Conservation (phyloP, 2,797 vertebrate genomes). For the Austrolebias charrua region DNA sequence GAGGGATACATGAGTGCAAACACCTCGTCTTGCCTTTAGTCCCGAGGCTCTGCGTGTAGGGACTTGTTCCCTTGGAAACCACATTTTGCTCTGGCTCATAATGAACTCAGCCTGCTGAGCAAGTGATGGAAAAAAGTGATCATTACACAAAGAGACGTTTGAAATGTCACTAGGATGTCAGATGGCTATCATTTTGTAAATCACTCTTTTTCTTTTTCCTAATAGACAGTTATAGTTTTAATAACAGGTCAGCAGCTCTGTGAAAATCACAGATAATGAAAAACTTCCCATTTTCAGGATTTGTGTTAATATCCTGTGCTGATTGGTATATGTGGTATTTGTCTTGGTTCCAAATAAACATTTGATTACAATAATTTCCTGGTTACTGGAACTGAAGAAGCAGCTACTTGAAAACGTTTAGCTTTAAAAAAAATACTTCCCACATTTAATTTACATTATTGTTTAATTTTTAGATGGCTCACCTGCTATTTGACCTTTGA, state of each 20-base stretch:
- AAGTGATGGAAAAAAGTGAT: slow-evolving; percentile 60
- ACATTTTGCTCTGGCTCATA: slow-evolving; percentile 67
- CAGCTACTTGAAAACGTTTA: no score
- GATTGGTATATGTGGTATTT: neutral
- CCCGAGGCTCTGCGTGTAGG: slow-evolving; percentile 52
- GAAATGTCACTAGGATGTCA: slow-evolving; percentile 65
- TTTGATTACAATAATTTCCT: no score
- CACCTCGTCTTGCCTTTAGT: slow-evolving; percentile 55
- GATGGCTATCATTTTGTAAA: slow-evolving; percentile 41
- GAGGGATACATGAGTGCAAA: slow-evolving; percentile 56
- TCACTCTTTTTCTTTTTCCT: slow-evolving; percentile 16
- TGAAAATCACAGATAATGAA: slow-evolving; percentile 9
- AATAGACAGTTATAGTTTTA: slow-evolving; percentile 26
- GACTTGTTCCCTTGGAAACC: slow-evolving; percentile 80
- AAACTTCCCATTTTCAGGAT: slow-evolving; percentile 10
- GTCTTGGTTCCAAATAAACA: neutral
- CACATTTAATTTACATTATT: no score
- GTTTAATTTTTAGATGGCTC: no score
- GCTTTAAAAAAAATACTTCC: no score
- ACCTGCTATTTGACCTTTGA: no score
- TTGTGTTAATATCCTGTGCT: neutral
- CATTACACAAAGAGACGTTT: slow-evolving; percentile 59
- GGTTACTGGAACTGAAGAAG: no score
- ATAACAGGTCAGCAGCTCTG: slow-evolving; percentile 18
- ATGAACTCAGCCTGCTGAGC: slow-evolving; percentile 67